Base-by-base conservation (phyloP, 2,888 invertebrate genomes). In the Abscondita cerata region DNA sequence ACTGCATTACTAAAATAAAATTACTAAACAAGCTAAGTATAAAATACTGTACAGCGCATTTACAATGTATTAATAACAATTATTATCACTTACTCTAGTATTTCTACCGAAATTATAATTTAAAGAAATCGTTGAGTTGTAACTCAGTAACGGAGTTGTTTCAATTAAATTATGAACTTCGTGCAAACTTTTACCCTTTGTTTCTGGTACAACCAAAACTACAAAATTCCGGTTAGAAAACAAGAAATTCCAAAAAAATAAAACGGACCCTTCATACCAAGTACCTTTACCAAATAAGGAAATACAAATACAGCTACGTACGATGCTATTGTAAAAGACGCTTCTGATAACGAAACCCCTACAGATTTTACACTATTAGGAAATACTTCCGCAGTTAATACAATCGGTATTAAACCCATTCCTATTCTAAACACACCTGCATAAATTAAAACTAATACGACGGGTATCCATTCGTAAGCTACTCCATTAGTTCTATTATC, bases 181-280 rank as follows among this genome's bases (percentile, higher is more conserved):
- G 72, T 89, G 87, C 70, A 93, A 83, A 68, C 89, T 89, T 81
- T 91, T 88, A 25, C 93, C 93, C 79, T 91, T 93, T 0, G 94
- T 94, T 81, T 94, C 94, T 4, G 94, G 93, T 13, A 95, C 85
- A 44, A 89, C 72, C 70, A 89, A 84, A 51, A 88, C 78, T 0
- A 89, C 87, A 80, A 92, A 94, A 89, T 83, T 78, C 89, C 89
- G 0, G 87, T 81, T 0, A 83, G 13, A 1, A 82, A 70, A 67
- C 87, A 87, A 71, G 82, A 85, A 0, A 75, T 76, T 1, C 85
- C 86, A 75, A 90, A 91, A 33, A 89, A 78, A 84, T 89, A 89
- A 31, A 41, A 41, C 16, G 41, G 41, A 13, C 13, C 16, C 8
- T 41, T 13, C 16, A 41, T 41, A 15, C 13, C 41, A 3, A 15